These are phyloP conservation scores for Danio tinwini DNA, from an alignment of 2,797 vertebrate genomes.

Conservation along the genomic window DNA sequence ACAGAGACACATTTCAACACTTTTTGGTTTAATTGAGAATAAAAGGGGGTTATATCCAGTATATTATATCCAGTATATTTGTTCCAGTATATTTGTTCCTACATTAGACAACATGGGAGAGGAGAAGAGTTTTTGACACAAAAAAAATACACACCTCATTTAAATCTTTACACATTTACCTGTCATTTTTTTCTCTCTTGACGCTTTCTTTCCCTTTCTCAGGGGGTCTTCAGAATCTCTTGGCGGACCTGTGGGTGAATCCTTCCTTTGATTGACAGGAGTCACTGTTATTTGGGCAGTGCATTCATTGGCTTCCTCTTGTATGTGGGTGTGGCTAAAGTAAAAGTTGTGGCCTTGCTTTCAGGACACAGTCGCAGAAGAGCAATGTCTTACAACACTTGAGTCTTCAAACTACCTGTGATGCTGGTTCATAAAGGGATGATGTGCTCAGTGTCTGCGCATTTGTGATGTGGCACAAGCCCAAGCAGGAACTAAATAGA, in stretches of 20 bases:
- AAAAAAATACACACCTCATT: background rate
- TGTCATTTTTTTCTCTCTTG: slow-evolving; percentile 41
- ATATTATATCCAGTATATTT: no score
- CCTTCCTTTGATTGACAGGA: slow-evolving; percentile 98
- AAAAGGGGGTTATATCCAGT: no score
- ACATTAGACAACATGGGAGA: no score
- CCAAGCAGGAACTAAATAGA: background rate
- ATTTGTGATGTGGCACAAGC: slow-evolving; percentile 1
- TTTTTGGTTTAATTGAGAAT: no score
- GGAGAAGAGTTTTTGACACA: no score
- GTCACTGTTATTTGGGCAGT: slow-evolving; percentile 80
- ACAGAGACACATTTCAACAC: no score
- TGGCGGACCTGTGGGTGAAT: slow-evolving; percentile 90
- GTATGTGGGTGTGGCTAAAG: slow-evolving; percentile 81
- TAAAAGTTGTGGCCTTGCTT: slow-evolving; percentile 77
- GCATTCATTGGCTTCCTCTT: slow-evolving; percentile 88
- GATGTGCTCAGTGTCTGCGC: background rate
- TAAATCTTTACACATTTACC: slow-evolving; percentile 5
- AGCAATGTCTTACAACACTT: slow-evolving; percentile 80
- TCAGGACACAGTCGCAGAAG: slow-evolving; percentile 80
- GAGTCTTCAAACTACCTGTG: slow-evolving; percentile 79
- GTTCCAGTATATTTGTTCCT: no score
- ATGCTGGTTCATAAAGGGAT: slow-evolving; percentile 74
- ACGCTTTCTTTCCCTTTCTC: slow-evolving; percentile 23
- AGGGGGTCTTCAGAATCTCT: slow-evolving; percentile 80